Conservation (phyloP, 2,888 invertebrate genomes). For the Rhabditoides inermis region DNA sequence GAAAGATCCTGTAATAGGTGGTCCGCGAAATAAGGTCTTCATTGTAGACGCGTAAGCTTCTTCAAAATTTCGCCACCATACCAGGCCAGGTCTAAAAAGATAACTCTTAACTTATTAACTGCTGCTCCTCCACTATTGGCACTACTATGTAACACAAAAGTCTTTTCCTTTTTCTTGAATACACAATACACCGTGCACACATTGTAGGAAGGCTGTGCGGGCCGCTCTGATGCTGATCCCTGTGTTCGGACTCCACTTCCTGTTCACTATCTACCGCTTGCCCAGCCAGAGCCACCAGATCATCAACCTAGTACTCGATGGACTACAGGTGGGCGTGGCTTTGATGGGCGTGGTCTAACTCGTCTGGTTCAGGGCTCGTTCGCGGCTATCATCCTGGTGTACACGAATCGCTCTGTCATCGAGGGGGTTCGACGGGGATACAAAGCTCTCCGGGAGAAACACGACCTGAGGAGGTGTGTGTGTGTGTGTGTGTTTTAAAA, state of each 20-base stretch:
- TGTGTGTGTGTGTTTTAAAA: too few relatives aligned
- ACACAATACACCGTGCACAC: background rate
- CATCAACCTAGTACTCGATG: conserved; percentile 55
- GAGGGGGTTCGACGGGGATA: too few relatives aligned
- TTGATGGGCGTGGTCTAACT: background rate
- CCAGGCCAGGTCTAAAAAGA: background rate
- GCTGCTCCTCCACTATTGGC: background rate
- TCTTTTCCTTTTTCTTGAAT: background rate
- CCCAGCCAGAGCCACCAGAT: conserved; percentile 53
- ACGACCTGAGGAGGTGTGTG: too few relatives aligned
- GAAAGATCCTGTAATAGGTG: too few relatives aligned
- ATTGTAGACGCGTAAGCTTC: too few relatives aligned
- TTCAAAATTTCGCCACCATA: too few relatives aligned
- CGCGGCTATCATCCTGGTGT: conserved; percentile 43
- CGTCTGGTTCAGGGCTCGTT: conserved; percentile 32
- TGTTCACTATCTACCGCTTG: conserved; percentile 56
- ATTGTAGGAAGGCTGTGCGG: conserved; percentile 56
- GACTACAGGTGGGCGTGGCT: conserved; percentile 53
- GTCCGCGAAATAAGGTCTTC: too few relatives aligned
- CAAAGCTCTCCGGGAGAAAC: too few relatives aligned
- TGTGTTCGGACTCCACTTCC: conserved; percentile 57
- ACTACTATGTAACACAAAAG: background rate
- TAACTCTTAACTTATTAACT: background rate
- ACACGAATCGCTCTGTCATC: conserved; percentile 37
- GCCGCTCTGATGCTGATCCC: conserved; percentile 57